phyloP scores from a whole-genome alignment of 2,113 vertebrate species.

The Holacanthus passer region DNA sequence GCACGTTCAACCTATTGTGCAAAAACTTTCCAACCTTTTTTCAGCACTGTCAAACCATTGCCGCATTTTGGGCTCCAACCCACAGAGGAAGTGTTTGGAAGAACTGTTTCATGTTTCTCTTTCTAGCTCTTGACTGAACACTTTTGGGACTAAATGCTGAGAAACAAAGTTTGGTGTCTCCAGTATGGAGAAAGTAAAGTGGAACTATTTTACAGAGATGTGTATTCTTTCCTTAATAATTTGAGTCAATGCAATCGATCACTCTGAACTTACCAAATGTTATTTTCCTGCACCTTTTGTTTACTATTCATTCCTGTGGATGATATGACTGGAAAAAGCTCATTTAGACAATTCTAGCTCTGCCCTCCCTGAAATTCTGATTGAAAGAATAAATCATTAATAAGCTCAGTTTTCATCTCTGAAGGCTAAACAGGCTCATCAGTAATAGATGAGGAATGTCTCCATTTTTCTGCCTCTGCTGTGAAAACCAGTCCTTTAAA shows the following conservation, averaged over 20 bases:
- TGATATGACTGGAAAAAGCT: conserved; percentile 2
- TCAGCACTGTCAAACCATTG: not conserved
- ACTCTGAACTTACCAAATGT: not conserved
- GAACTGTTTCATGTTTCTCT: not conserved
- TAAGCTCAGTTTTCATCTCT: conserved; percentile 42
- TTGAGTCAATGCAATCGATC: conserved; percentile 6
- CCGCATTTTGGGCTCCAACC: not conserved
- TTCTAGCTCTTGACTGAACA: not conserved
- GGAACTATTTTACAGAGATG: not conserved
- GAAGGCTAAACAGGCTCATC: conserved; percentile 50
- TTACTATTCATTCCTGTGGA: conserved; percentile 20
- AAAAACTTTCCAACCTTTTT: not conserved
- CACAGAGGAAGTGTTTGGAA: not conserved
- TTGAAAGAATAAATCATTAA: conserved; percentile 38
- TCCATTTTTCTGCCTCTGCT: conserved; percentile 28
- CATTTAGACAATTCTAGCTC: conserved; percentile 24
- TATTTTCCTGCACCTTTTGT: conserved; percentile 17
- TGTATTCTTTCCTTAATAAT: conserved; percentile 13
- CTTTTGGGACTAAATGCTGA: not conserved
- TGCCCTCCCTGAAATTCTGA: conserved; percentile 25
- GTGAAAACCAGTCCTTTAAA: conserved; percentile 43
- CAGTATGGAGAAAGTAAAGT: conserved; percentile 1
- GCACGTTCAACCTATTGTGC: not conserved
- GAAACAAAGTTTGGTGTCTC: not conserved
- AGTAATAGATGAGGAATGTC: conserved; percentile 52